A percentile compares a stretch with the other conserved stretches of the same genome.
Conservation (phyloP, 2,888 invertebrate genomes). For the Chrysotoxum bicinctum region DNA sequence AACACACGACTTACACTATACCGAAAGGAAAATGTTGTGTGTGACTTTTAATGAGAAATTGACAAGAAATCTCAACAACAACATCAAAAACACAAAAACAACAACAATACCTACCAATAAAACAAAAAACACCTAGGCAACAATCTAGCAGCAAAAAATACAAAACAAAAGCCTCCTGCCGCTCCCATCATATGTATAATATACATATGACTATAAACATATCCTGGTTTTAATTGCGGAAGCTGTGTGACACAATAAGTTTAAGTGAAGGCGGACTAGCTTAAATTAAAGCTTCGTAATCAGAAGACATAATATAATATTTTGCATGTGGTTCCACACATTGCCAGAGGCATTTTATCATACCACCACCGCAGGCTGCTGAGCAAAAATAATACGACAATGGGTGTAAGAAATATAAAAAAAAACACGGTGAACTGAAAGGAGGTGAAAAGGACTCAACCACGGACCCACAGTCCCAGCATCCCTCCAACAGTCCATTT, state of each 20-base stretch:
- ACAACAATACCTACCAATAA: slow-evolving; percentile 18
- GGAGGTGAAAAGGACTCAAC: slow-evolving; percentile 24
- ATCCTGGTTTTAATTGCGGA: slow-evolving; percentile 61
- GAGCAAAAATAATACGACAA: slow-evolving; percentile 19
- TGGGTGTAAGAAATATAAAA: slow-evolving; percentile 13
- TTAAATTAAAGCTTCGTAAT: slow-evolving; percentile 58
- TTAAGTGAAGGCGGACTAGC: slow-evolving; percentile 44
- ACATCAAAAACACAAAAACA: slow-evolving; percentile 1
- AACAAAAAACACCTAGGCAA: slow-evolving; percentile 36
- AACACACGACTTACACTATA: slow-evolving; percentile 24
- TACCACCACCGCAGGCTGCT: slow-evolving; percentile 19
- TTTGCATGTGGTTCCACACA: slow-evolving; percentile 52
- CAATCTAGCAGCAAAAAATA: slow-evolving; percentile 30
- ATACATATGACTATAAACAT: slow-evolving; percentile 37
- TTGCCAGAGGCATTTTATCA: slow-evolving; percentile 32
- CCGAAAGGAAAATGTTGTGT: slow-evolving; percentile 23
- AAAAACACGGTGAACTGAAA: background rate
- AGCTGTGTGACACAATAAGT: slow-evolving; percentile 51
- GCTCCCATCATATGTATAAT: background rate
- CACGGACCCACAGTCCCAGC: background rate
- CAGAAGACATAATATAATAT: slow-evolving; percentile 50
- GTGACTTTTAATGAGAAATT: slow-evolving; percentile 40
- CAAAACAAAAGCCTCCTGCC: slow-evolving; percentile 17
- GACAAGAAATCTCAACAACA: slow-evolving; percentile 30
- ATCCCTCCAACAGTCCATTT: background rate